Base-by-base conservation (phyloP, 2,888 invertebrate species). In the Lasioglossum vierecki region DNA sequence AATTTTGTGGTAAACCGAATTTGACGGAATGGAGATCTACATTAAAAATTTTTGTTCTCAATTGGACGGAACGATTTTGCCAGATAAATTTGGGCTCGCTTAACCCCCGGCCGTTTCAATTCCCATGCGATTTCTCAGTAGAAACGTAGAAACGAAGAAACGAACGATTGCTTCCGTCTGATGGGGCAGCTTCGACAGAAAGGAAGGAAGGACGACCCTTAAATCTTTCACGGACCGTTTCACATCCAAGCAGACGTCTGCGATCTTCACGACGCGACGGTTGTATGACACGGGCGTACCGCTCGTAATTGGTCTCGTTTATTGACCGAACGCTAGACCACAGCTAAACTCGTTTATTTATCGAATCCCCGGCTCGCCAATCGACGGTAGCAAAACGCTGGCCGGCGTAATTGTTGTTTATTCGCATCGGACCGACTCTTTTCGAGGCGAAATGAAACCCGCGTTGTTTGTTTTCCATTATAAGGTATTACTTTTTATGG, bases 201-300 rank as follows among this genome's bases (percentile, higher is more conserved):
- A 53, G 75, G 80, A 83, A 77, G 63, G 80, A 83, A 78, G 68
- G 74, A 72, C 76, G 79, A 81, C 35, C 71, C 41, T 89, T 89
- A 86, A 89, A 87, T 89, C 87, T 89, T 89, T 86, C 89, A 89
- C 84, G 82, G 80, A 72, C 80, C 81, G 76, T 84, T 89, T 88
- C 84, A 84, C 35, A 73, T 22, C 18, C 35, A 35, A 46, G 79
- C 77, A 71, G 74, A 82, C 77, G 60, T 26, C n/a, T 60, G 68
- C 70, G 80, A 79, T 81, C 79, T 85, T 87, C 80, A 72, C 63
- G 80, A 76, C 26, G 66, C 70, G 80, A 76, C n/a, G 53, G 44
- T 63, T 72, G 75, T 78, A 82, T 39, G 83, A 88, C 82, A 57
- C 80, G 35, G 57, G 68, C 76, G 53, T 60, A 44, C 26, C 53